Base-by-base conservation (phyloP, 2,888 invertebrate genomes). In the Hemicrepidius hirtus region DNA sequence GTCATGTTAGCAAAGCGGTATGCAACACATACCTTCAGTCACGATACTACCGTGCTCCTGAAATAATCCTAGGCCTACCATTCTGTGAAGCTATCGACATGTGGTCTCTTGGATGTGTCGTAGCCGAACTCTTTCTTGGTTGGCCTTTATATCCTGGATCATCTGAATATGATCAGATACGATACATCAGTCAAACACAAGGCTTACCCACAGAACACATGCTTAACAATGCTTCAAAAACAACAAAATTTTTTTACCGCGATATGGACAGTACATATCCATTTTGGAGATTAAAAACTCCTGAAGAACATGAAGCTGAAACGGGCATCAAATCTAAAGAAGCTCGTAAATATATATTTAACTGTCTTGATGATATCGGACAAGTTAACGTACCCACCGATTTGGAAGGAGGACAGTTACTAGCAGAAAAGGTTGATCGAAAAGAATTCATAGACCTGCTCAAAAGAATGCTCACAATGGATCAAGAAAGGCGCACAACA, bases 31-130 rank as follows among this genome's bases (percentile, higher is more conserved):
- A 99, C 87, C 90, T 99, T 82, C 99, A 99, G 89, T 99, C 98
- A 82, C 92, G 99, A 85, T 99, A 99, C 86, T 99, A 99, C 88
- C 94, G 98, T 79, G 97, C 98, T 37, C 98, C 98, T 1, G 98
- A 98, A 88, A 98, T 98, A 83, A 98, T 98, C 84, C 90, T 98
- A 82, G 99, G 99, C 20, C 89, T 99, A 81, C 99, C 98, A 75
- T 99, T 99, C 89, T 98, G 98, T 89, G 99, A 99, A 87, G 97
- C 99, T 12, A 99, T 99, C 82, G 99, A 99, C 88, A 99, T 99
- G 99, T 99, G 99, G 99, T 99, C 98, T 5, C 89, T 99, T 78
- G 99, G 99, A 71, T 99, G 99, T 88, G 99, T 99, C 76, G 98
- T 99, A 55, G 99, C 99, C 1, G 99, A 99, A 86, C 90, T 99